Evolutionary conservation across 2,797 vertebrate species (phyloP).

Genomic region (Diglossa cyanea): DNA sequence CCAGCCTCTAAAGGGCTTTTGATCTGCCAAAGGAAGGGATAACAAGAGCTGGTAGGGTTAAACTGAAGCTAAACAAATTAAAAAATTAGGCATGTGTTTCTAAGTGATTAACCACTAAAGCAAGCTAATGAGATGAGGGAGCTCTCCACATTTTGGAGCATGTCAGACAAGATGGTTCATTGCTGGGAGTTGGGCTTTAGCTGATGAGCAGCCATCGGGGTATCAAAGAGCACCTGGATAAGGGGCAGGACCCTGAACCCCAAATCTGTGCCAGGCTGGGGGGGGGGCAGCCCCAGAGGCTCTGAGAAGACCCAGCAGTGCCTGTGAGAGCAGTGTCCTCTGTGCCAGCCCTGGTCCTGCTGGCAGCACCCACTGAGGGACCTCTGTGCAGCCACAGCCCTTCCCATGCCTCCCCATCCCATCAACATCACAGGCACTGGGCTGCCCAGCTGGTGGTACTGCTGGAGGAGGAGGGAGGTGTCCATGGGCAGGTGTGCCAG

Average conservation of each 20-base stretch:
- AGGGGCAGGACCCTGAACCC: neutral
- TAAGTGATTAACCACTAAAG: slow-evolving; percentile 1
- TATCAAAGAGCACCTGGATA: neutral
- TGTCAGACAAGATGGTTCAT: neutral
- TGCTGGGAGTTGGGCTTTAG: neutral
- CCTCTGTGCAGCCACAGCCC: neutral
- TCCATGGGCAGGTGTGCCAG: neutral
- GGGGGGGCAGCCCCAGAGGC: neutral
- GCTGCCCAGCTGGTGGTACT: neutral
- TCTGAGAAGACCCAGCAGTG: neutral
- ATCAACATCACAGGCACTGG: rapidly evolving
- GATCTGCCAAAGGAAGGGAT: neutral
- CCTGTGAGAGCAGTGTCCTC: neutral
- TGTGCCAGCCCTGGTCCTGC: neutral
- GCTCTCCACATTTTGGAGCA: neutral
- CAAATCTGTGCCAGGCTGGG: neutral
- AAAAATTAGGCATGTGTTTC: neutral
- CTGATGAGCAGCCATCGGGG: neutral
- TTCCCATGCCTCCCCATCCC: neutral
- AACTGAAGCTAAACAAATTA: neutral
- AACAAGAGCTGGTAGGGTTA: neutral
- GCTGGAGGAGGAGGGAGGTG: neutral
- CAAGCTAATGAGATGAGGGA: neutral
- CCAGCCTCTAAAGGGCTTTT: neutral
- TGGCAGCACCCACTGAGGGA: neutral